phyloP scores from a whole-genome alignment of 2,797 vertebrate genomes.

The Acrocephalus scirpaceus region DNA sequence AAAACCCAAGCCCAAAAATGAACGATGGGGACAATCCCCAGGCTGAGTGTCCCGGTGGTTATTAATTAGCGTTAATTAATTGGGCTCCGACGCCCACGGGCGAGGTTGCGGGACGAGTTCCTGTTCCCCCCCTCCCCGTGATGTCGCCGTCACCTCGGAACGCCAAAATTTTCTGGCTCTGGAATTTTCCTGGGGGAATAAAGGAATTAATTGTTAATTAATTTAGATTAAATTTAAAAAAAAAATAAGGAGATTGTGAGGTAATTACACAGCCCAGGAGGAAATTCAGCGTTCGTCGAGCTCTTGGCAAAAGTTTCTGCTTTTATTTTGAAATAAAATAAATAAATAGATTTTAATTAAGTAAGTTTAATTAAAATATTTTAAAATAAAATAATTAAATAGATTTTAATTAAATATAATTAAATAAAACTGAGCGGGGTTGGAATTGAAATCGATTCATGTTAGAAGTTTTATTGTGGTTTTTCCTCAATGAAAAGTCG shows the following conservation, averaged over 20 bases:
- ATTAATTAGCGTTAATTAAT: slow-evolving; percentile 66
- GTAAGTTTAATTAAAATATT: too few species aligned
- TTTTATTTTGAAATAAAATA: not conserved
- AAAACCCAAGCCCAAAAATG: slow-evolving; percentile 65
- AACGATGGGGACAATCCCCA: slow-evolving; percentile 56
- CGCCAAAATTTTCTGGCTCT: not conserved
- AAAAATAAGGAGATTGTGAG: not conserved
- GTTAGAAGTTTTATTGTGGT: rapidly evolving
- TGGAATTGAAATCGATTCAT: not conserved
- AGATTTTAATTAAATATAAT: too few species aligned
- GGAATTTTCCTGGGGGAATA: not conserved
- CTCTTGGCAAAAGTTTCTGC: not conserved
- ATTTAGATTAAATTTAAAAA: not conserved
- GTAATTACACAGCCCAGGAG: not conserved
- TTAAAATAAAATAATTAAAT: too few species aligned
- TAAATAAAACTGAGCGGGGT: too few species aligned
- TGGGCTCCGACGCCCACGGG: slow-evolving; percentile 52
- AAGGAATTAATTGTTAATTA: not conserved
- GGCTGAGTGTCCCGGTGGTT: slow-evolving; percentile 62
- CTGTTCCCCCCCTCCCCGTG: not conserved
- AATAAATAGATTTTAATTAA: too few species aligned
- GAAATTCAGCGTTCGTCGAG: not conserved
- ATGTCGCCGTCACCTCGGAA: not conserved
- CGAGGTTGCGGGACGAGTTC: slow-evolving; percentile 12
- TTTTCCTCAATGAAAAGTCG: not conserved